Evolutionary conservation across 2,797 vertebrate species (phyloP).

Genomic region (Rhynchotus rufescens): DNA sequence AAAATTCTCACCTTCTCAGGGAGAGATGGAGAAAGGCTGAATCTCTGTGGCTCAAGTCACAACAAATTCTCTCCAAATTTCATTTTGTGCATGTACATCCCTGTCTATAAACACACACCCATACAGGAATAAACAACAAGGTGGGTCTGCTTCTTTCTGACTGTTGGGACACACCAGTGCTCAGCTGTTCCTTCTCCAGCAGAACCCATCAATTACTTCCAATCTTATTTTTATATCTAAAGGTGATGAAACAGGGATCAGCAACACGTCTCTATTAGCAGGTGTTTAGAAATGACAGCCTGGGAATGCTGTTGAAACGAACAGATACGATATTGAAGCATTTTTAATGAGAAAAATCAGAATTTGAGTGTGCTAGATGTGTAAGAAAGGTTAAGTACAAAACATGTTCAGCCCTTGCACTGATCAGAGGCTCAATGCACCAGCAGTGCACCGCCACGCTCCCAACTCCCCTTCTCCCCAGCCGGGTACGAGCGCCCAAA

Average conservation of each 20-base stretch:
- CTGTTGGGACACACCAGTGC: too few species aligned
- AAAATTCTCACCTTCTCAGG: neutral
- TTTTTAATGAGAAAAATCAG: neutral
- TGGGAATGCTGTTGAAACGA: neutral
- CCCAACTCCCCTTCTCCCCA: neutral
- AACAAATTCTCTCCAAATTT: neutral
- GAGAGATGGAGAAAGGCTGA: neutral
- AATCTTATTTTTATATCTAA: neutral
- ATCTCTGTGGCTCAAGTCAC: neutral
- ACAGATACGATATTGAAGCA: neutral
- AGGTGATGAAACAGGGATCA: rapidly evolving
- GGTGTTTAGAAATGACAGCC: neutral
- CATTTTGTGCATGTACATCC: too few species aligned
- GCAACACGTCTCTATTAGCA: neutral
- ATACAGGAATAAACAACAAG: neutral
- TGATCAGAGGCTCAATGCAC: neutral
- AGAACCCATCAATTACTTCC: neutral
- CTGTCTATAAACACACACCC: neutral
- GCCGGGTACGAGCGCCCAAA: neutral
- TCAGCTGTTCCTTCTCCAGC: neutral
- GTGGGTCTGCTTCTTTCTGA: neutral
- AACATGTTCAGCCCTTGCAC: neutral
- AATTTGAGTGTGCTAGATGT: neutral
- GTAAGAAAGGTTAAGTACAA: neutral
- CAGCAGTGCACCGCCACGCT: neutral